Percentiles rank a stretch among this genome's conserved stretches.
Evolutionary conservation across 2,888 invertebrate genomes (phyloP).

Genomic region (Drosophila acutilabella): DNA sequence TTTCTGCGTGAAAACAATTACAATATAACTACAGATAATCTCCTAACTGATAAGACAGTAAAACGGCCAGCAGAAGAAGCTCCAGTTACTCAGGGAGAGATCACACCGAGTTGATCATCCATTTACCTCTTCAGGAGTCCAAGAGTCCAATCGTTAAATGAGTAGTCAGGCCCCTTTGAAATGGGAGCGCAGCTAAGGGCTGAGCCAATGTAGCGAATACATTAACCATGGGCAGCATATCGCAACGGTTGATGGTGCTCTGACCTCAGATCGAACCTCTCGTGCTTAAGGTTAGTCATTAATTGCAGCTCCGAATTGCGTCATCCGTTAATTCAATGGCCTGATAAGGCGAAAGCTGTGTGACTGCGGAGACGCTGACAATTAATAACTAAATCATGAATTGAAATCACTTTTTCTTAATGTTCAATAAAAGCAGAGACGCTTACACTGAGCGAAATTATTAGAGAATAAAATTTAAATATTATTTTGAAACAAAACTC

Average conservation of each 20-base stretch:
- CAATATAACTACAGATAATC: too few relatives aligned
- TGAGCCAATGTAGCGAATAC: conserved; percentile 8
- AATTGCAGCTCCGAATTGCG: conserved; percentile 72
- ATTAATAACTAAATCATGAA: conserved; percentile 66
- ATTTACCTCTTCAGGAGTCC: too few relatives aligned
- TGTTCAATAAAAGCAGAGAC: conserved; percentile 21
- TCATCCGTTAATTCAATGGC: conserved; percentile 57
- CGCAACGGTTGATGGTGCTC: conserved; percentile 30
- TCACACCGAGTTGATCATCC: background rate
- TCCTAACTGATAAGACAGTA: background rate
- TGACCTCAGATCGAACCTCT: conserved; percentile 60
- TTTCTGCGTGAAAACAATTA: too few relatives aligned
- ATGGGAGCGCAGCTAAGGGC: conserved; percentile 4
- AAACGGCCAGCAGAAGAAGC: background rate
- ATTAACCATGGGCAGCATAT: conserved; percentile 35
- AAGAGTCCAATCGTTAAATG: background rate
- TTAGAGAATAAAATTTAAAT: too few relatives aligned
- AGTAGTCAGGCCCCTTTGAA: conserved; percentile 47
- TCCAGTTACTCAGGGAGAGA: background rate
- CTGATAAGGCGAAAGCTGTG: conserved; percentile 50
- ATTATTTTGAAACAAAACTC: too few relatives aligned
- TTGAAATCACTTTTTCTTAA: conserved; percentile 41
- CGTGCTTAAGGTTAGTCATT: conserved; percentile 70
- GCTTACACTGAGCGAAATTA: conserved; percentile 25
- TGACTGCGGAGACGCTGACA: conserved; percentile 45